Evolutionary conservation across 2,113 vertebrate genomes (phyloP), one percentile per base, ranked within the genome.

Genomic region (Dromas ardeola): DNA sequence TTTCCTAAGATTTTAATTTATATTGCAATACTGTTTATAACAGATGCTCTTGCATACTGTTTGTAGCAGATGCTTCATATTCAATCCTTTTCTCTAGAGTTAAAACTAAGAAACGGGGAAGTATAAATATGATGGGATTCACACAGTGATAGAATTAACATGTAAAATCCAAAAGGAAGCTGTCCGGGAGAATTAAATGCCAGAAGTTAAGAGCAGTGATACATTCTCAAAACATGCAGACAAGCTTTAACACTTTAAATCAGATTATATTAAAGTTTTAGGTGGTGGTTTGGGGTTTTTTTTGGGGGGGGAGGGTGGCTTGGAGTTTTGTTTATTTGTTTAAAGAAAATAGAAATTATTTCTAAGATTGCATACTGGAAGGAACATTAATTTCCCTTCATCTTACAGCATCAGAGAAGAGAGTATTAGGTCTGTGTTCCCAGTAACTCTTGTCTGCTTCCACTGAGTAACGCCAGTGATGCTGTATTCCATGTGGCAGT

Each of bases 71-170:
- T 43, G 16, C 13, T 70, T 22, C 11, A 9, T 58, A 82, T 40
- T 76, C 25, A 76, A 30, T 32, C 7, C 1, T 72, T 87, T 59
- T 66, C 30, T 91, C 76, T 34, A 78, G 55, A 85, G 76, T 83
- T 65, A 82, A 95, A 95, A 93, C 34, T 49, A 79, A 87, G 83
- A 90, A 43, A 63, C 10, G 56, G 34, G 9, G 16, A 67, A 66
- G 29, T 53, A 67, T 34, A 91, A 42, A 83, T 58, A 66, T 27
- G 29, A 53, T 49, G 25, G 8, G 38, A 84, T 77, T 88, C 40
- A 53, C 2, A 6, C 11, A 86, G 36, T 27, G 38, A 67, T 36
- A 69, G 15, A 18, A 94, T 72, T 87, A 88, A 83, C 6, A 40
- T 13, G 30, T 13, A 90, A 81, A 94, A 74, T 52, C 79, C 80